Evolutionary conservation across 92 coral and sea anemone genomes (phyloP), one percentile per base, ranked within the genome.

Genomic region (Chrysogorgia sp.): DNA sequence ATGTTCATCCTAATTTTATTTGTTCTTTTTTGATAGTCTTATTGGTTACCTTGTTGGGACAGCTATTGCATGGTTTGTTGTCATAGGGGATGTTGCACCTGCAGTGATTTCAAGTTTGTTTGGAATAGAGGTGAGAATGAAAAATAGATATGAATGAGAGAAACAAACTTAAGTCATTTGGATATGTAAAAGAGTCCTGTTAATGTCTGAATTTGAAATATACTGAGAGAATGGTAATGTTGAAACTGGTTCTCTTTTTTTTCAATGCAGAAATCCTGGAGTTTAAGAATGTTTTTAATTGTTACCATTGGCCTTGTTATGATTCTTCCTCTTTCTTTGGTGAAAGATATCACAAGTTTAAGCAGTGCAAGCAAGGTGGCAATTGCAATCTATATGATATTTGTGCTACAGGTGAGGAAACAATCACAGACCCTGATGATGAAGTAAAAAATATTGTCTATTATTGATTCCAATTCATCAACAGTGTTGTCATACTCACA

Each of bases 61-160:
- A 28, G 80, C 88, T 19, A 85, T 93, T 65, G 97, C 99, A 34
- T 91, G 92, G 75, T 83, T 91, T 81, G 99, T 96, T 41, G 90
- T 96, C 55, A 86, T 96, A 63, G 99, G 99, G 8, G 99, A 96
- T 77, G 87, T 96, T 28, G 94, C 92, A 35, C 99, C 99, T 30
- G 72, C 86, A 5, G 87, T 96, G 55, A 68, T 96, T 63, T 84
- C 87, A 48, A 80, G 89, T 69, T 45, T 92, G 22, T 84, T 88
- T 80, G 96, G 92, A 17, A 49, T 89, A 12, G 86, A 91, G 94
- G 99, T 96, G 60, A 67, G 91, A n/a, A n/a, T n/a, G n/a, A n/a
- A n/a, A n/a, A n/a, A n/a, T n/a, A n/a, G n/a, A n/a, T n/a, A n/a
- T n/a, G n/a, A n/a, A n/a, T n/a, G n/a, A n/a, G n/a, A n/a, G n/a